These are phyloP conservation scores for Diarsia rubi DNA, from an alignment of 2,888 invertebrate genomes.

Conservation along the genomic window DNA sequence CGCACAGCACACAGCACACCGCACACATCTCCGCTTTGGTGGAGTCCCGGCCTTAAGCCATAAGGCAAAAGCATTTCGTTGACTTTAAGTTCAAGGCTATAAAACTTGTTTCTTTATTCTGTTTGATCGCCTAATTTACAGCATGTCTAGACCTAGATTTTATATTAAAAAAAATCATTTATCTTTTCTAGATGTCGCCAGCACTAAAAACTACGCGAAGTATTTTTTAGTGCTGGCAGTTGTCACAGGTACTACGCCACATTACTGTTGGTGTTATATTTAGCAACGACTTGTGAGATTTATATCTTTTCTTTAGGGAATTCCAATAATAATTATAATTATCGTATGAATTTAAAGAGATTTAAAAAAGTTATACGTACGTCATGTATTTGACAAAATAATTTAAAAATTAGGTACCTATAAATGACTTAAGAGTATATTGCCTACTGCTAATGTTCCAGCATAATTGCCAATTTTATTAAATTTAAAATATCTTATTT, in stretches of 20 bases:
- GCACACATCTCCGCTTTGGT: no score
- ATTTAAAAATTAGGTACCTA: slow-evolving; percentile 8
- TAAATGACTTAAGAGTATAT: neutral
- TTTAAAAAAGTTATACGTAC: neutral
- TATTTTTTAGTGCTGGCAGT: neutral
- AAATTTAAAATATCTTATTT: neutral
- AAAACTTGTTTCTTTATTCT: slow-evolving; percentile 2
- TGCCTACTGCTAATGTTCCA: neutral
- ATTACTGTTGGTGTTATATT: neutral
- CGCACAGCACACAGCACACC: no score
- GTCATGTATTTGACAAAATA: neutral
- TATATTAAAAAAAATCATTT: neutral
- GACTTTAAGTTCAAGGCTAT: slow-evolving; percentile 24
- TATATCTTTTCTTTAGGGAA: neutral
- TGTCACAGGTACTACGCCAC: neutral
- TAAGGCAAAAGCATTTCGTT: slow-evolving; percentile 6
- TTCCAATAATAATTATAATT: slow-evolving; percentile 2
- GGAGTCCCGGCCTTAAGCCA: no score
- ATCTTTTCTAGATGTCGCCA: neutral
- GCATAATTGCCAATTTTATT: no score
- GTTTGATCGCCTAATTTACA: neutral
- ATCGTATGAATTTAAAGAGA: neutral
- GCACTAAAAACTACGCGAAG: neutral
- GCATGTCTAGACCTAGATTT: neutral
- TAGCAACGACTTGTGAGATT: slow-evolving; percentile 30